These are phyloP conservation scores for Oriolus oriolus DNA, from an alignment of 2,113 vertebrate genomes.

Conservation along the genomic window DNA sequence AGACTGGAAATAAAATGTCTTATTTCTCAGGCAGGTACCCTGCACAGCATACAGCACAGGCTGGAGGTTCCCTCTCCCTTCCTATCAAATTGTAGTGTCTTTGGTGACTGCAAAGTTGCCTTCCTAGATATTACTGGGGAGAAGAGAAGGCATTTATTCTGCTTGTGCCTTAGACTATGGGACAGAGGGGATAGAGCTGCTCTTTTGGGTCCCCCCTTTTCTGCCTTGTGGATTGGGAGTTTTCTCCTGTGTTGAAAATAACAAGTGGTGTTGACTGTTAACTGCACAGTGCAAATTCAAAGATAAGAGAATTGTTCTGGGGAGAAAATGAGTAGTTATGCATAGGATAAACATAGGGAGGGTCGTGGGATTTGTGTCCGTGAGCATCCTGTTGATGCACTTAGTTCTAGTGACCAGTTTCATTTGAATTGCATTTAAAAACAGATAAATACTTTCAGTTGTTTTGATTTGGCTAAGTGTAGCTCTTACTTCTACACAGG, in stretches of 20 bases:
- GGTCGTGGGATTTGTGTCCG: background rate
- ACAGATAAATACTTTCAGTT: background rate
- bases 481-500: slow-evolving; percentile 69
- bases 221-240: background rate
- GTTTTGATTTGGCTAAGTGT: background rate
- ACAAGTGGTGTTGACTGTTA: background rate
- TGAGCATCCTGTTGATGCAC: background rate
- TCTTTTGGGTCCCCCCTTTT: background rate
- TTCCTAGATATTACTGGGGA: background rate
- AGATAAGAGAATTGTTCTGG: background rate
- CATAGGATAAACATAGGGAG: background rate
- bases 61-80: background rate
- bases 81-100: background rate
- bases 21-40: background rate
- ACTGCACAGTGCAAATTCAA: background rate
- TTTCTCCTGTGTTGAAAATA: background rate
- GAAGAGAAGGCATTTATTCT: background rate
- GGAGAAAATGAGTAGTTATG: background rate
- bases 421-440: background rate
- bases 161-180: background rate
- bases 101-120: background rate
- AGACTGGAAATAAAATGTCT: background rate
- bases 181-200: background rate
- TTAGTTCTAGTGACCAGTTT: background rate
- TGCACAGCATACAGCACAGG: background rate